A percentile compares a stretch with the other conserved stretches of the same genome.
Conservation (phyloP, 2,888 invertebrate species). For the Leucophenga montana region DNA sequence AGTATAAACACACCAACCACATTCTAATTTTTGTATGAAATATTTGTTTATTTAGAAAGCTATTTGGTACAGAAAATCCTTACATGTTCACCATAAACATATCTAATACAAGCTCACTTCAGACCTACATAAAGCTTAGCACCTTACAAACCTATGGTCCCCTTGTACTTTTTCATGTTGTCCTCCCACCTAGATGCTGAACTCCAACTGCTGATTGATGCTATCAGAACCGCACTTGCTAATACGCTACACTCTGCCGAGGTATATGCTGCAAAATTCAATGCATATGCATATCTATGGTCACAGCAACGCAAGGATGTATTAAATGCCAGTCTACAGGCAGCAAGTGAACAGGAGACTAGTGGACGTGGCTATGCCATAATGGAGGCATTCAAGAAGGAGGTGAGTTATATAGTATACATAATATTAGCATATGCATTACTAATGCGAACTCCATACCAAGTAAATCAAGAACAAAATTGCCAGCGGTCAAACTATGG, state of each 20-base stretch:
- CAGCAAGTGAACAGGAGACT: constrained; percentile 45
- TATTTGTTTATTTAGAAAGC: too few species aligned
- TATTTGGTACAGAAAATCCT: too few species aligned
- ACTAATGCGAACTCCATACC: neutral
- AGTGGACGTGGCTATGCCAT: constrained; percentile 61
- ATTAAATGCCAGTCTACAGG: constrained; percentile 54
- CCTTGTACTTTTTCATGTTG: neutral
- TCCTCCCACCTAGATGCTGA: constrained; percentile 42
- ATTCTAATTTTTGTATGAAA: too few species aligned
- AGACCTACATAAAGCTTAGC: too few species aligned
- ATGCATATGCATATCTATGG: constrained; percentile 67
- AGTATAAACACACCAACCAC: too few species aligned
- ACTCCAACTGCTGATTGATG: constrained; percentile 54
- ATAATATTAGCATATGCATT: neutral
- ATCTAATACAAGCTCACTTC: too few species aligned
- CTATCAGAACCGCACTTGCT: constrained; percentile 55
- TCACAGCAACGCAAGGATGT: constrained; percentile 57
- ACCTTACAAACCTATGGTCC: too few species aligned
- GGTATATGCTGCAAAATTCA: constrained; percentile 64
- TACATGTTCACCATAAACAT: too few species aligned
- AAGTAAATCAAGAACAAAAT: too few species aligned
- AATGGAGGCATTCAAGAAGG: constrained; percentile 69
- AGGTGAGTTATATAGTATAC: constrained; percentile 61
- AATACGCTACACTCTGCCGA: constrained; percentile 59
- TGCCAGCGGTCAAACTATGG: neutral